Conservation (phyloP, 2,797 vertebrate species). For the Kryptopterus vitreolus region DNA sequence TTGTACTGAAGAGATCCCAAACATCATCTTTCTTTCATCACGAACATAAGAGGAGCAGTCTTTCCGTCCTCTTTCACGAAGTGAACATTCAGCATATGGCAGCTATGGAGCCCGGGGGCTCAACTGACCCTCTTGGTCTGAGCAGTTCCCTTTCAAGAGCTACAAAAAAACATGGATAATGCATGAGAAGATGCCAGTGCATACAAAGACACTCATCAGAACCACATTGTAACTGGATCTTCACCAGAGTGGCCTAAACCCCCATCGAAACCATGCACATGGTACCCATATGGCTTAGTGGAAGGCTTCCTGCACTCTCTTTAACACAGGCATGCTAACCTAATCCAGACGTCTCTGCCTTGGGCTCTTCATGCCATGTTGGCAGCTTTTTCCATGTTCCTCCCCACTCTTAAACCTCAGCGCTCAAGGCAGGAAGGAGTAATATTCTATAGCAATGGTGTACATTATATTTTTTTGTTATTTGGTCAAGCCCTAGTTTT, state of each 20-base stretch:
- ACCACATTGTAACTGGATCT: slow-evolving; percentile 39
- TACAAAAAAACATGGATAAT: slow-evolving; percentile 44
- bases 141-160: slow-evolving; percentile 43
- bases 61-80: slow-evolving; percentile 36
- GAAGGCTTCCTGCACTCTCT: not conserved
- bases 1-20: not conserved
- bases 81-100: slow-evolving; percentile 53
- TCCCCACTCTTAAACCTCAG: slow-evolving; percentile 17
- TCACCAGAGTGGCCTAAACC: slow-evolving; percentile 25
- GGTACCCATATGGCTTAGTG: slow-evolving; percentile 34
- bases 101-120: slow-evolving; percentile 35
- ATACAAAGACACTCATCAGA: slow-evolving; percentile 42
- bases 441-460: slow-evolving; percentile 3
- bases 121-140: slow-evolving; percentile 46
- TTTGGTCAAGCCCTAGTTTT: not conserved
- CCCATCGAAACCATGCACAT: slow-evolving; percentile 27
- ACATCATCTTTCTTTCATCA: slow-evolving; percentile 21
- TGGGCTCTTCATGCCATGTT: slow-evolving; percentile 19
- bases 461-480: not conserved
- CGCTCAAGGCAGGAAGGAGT: not conserved
- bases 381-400: not conserved
- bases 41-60: slow-evolving; percentile 8
- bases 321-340: slow-evolving; percentile 1
- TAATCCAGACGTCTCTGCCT: slow-evolving; percentile 20
- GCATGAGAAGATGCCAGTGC: slow-evolving; percentile 49